Evolutionary conservation across 2,797 vertebrate species (phyloP).

Genomic region (Gallinago stenura): DNA sequence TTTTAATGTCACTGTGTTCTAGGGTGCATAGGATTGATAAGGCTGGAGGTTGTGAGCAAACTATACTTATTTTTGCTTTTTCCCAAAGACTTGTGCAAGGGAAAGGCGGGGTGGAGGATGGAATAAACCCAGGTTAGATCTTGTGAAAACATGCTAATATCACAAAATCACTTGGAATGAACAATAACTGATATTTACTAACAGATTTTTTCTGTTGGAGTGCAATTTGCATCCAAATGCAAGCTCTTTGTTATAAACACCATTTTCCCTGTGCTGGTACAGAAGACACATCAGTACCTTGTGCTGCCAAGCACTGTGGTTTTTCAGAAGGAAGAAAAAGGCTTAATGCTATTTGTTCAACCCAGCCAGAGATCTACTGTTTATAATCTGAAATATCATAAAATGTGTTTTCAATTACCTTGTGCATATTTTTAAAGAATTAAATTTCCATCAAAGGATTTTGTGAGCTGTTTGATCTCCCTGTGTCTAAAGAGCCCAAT

Average conservation of each 20-base stretch:
- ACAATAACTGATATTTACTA: not conserved
- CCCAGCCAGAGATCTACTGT: slow-evolving; percentile 60
- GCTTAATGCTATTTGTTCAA: slow-evolving; percentile 66
- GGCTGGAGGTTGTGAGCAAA: not conserved
- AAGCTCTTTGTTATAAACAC: not conserved
- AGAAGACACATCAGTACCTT: not conserved
- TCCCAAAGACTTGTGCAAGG: not conserved
- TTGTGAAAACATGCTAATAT: not conserved
- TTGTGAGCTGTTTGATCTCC: slow-evolving; percentile 70
- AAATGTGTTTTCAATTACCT: slow-evolving; percentile 78
- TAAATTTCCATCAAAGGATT: slow-evolving; percentile 78
- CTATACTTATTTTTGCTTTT: not conserved
- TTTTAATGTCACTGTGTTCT: not conserved
- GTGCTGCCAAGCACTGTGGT: slow-evolving; percentile 37
- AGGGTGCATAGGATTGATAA: not conserved
- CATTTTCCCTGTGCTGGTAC: not conserved
- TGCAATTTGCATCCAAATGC: not conserved
- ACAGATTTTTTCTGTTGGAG: not conserved
- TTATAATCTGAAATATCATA: slow-evolving; percentile 67
- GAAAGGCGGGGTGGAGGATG: rapidly evolving
- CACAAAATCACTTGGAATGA: not conserved
- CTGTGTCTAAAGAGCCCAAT: slow-evolving; percentile 59
- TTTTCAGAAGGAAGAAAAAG: slow-evolving; percentile 63
- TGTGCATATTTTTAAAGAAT: slow-evolving; percentile 76
- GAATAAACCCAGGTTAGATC: not conserved